Conservation (phyloP, 2,113 vertebrate genomes). For the Halichoerus grypus region DNA sequence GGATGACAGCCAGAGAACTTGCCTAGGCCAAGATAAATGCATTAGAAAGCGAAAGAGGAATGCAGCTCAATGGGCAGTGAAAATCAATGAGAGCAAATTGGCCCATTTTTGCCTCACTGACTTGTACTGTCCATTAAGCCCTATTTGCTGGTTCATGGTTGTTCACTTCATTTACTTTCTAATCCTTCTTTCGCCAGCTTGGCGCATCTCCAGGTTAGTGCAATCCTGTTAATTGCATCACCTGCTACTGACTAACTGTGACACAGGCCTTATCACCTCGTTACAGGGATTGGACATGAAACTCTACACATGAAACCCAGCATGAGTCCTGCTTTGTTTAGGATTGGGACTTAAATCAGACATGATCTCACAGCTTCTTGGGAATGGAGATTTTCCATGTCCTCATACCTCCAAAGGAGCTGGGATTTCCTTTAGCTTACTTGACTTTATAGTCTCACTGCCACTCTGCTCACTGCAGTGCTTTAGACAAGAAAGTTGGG, state of each 20-base stretch:
- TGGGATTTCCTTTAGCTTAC: constrained; percentile 29
- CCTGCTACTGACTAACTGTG: constrained; percentile 79
- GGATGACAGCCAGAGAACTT: constrained; percentile 67
- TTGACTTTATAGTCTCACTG: not conserved
- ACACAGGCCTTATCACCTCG: constrained; percentile 80
- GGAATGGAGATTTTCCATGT: constrained; percentile 75
- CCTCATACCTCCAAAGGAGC: constrained; percentile 44
- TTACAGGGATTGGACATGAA: constrained; percentile 80
- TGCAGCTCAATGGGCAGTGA: constrained; percentile 77
- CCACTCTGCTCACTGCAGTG: not conserved
- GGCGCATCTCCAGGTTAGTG: constrained; percentile 80
- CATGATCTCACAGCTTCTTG: constrained; percentile 81
- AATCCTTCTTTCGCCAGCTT: constrained; percentile 80
- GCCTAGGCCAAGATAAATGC: constrained; percentile 74
- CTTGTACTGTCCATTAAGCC: constrained; percentile 77
- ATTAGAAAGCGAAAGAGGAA: constrained; percentile 70
- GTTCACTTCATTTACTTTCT: constrained; percentile 82
- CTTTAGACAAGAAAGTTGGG: not conserved
- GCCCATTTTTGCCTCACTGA: constrained; percentile 77
- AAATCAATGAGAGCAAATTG: constrained; percentile 80
- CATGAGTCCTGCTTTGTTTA: constrained; percentile 64
- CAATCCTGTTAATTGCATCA: constrained; percentile 80
- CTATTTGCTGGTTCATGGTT: constrained; percentile 82
- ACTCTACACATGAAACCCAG: constrained; percentile 73
- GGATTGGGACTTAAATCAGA: constrained; percentile 77